These are phyloP conservation scores for Aplysia californica DNA, from an alignment of 1,140 invertebrate genomes.

Conservation along the genomic window DNA sequence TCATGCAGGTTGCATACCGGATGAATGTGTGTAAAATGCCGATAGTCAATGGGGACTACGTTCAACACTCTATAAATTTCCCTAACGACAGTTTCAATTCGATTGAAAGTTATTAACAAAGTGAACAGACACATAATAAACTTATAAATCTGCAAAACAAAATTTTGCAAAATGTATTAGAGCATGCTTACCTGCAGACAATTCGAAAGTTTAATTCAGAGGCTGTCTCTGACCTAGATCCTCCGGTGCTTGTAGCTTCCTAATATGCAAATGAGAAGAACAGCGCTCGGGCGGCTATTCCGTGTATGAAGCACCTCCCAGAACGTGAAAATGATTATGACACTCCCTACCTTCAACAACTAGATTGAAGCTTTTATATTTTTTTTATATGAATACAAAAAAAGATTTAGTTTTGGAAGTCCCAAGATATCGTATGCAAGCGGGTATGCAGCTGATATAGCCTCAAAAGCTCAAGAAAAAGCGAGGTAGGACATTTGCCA, in stretches of 20 bases:
- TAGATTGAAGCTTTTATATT: not conserved
- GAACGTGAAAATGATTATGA: no score
- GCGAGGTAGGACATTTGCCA: not conserved
- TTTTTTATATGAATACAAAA: not conserved
- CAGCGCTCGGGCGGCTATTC: not conserved
- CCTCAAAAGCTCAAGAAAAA: not conserved
- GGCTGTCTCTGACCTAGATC: slow-evolving; percentile 4
- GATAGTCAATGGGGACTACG: no score
- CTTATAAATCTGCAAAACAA: not conserved
- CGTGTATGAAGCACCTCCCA: not conserved
- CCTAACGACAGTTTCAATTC: no score
- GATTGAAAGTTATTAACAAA: no score
- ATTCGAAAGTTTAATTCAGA: slow-evolving; percentile 6
- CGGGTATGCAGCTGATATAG: not conserved
- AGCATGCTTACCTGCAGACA: not conserved
- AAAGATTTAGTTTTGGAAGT: not conserved
- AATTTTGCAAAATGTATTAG: not conserved
- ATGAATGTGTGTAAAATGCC: no score
- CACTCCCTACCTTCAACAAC: not conserved
- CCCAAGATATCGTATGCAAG: not conserved
- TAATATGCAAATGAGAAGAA: slow-evolving; percentile 1
- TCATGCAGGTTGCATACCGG: no score
- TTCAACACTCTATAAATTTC: no score
- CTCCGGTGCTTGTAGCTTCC: not conserved
- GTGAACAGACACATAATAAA: no score